Evolutionary conservation across 2,888 invertebrate genomes (phyloP).

Genomic region (Drosophila rellima): DNA sequence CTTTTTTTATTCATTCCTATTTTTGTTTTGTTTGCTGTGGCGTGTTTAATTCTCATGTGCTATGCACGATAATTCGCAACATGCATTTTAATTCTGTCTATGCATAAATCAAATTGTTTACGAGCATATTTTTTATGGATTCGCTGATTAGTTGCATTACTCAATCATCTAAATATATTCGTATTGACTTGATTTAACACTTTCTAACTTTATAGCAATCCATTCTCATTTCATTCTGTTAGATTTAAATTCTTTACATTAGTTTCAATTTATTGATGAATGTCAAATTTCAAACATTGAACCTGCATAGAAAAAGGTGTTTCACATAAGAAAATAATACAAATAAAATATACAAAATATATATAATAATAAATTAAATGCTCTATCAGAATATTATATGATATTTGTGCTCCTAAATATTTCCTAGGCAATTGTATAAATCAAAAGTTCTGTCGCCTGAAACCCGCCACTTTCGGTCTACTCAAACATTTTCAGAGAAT

Average conservation of each 20-base stretch:
- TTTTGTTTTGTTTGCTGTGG: slow-evolving; percentile 13
- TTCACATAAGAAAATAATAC: too few species aligned
- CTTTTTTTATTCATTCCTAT: background rate
- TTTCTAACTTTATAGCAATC: too few species aligned
- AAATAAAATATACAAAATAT: too few species aligned
- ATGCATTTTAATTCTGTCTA: slow-evolving; percentile 44
- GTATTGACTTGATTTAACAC: background rate
- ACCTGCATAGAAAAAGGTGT: too few species aligned
- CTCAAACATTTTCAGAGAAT: background rate
- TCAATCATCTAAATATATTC: background rate
- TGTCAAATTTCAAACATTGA: too few species aligned
- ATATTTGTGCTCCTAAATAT: background rate
- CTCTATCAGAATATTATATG: too few species aligned
- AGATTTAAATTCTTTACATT: background rate
- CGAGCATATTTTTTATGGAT: slow-evolving; percentile 9
- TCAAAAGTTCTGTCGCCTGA: background rate
- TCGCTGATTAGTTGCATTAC: slow-evolving; percentile 20
- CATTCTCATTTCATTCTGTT: background rate
- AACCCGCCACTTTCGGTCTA: background rate
- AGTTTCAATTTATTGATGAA: background rate
- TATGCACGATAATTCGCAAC: slow-evolving; percentile 34
- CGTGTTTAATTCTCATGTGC: slow-evolving; percentile 42
- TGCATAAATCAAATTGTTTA: slow-evolving; percentile 45
- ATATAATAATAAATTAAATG: too few species aligned
- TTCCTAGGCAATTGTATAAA: background rate